A percentile compares a stretch with the other conserved stretches of the same genome.
phyloP scores from a whole-genome alignment of 2,888 invertebrate species.

The Dusona sp. region DNA sequence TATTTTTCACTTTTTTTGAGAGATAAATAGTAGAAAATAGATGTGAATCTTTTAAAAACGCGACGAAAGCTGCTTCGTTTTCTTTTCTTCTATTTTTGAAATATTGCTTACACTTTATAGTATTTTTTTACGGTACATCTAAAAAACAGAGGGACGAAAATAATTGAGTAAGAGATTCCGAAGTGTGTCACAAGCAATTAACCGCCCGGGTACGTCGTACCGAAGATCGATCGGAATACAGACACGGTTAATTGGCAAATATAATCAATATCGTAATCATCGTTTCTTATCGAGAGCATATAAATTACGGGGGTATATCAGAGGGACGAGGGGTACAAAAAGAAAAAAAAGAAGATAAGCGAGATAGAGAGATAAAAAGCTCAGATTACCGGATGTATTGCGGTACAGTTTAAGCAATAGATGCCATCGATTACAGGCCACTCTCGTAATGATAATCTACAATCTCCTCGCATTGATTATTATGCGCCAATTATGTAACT shows the following conservation, averaged over 20 bases:
- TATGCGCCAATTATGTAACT: conserved; percentile 51
- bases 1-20: not conserved
- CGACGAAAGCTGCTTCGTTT: not conserved
- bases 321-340: conserved; percentile 2
- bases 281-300: conserved; percentile 53
- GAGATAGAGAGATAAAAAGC: conserved; percentile 41
- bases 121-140: not conserved
- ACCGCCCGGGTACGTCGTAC: conserved; percentile 31
- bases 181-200: conserved; percentile 63
- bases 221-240: conserved; percentile 59
- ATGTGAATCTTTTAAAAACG: not conserved
- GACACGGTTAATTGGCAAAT: conserved; percentile 66
- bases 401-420: conserved; percentile 49
- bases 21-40: not conserved
- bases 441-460: conserved; percentile 54
- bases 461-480: conserved; percentile 53
- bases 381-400: conserved; percentile 56
- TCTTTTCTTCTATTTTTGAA: not conserved
- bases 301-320: conserved; percentile 45
- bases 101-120: not conserved
- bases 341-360: not conserved
- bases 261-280: conserved; percentile 67
- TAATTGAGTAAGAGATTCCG: conserved; percentile 52
- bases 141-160: conserved; percentile 16
- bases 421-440: conserved; percentile 46